phyloP scores from a whole-genome alignment of 2,113 vertebrate species.

The Notechis scutatus region DNA sequence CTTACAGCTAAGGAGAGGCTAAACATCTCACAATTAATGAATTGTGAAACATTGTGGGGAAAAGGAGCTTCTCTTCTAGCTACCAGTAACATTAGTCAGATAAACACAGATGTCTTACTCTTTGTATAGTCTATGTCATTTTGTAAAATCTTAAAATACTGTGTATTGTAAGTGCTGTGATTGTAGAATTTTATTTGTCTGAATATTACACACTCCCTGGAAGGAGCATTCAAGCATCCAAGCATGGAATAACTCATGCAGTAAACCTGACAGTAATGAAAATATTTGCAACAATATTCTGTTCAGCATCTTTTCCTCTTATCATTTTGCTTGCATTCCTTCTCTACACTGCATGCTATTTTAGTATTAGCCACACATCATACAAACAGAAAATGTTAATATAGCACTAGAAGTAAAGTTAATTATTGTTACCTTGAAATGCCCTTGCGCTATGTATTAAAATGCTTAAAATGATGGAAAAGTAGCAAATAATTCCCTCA shows the following conservation, averaged over 20 bases:
- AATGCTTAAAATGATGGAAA: slow-evolving; percentile 27
- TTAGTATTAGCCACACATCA: background rate
- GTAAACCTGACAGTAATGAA: too few relatives aligned
- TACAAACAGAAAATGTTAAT: background rate
- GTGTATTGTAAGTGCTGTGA: background rate
- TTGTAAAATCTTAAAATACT: background rate
- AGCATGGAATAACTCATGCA: background rate
- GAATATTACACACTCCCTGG: background rate
- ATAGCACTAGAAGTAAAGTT: background rate
- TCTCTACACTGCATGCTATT: background rate
- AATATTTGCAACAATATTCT: background rate
- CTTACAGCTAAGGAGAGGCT: background rate
- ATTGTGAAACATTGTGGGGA: background rate
- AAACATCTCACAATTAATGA: background rate
- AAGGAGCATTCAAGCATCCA: background rate
- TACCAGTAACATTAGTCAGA: background rate
- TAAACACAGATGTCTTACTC: background rate
- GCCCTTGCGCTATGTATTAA: slow-evolving; percentile 17
- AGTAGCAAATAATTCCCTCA: slow-evolving; percentile 43
- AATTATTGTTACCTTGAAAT: slow-evolving; percentile 6
- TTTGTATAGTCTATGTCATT: background rate
- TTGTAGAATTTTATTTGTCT: background rate
- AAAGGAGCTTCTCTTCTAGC: background rate
- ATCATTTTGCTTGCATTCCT: background rate
- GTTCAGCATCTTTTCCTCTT: background rate